phyloP scores from a whole-genome alignment of 2,113 vertebrate genomes.

The Lipophrys pholis region DNA sequence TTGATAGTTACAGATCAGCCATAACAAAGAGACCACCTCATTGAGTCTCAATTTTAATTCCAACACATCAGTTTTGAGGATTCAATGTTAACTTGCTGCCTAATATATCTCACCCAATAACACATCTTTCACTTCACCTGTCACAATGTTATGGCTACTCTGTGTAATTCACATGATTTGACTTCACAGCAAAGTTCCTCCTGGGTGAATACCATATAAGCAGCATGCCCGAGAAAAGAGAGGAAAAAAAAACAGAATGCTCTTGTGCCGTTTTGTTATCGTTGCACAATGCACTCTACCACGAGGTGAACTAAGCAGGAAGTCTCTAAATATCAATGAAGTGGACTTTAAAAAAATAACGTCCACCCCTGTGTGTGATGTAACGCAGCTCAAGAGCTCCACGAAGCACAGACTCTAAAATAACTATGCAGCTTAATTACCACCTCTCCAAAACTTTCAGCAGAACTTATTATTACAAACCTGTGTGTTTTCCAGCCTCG shows the following conservation, averaged over 20 bases:
- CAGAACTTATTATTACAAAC: background rate
- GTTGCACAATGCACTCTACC: slow-evolving; percentile 4
- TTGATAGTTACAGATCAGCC: background rate
- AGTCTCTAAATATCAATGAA: background rate
- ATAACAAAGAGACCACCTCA: too few relatives aligned
- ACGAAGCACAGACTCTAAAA: background rate
- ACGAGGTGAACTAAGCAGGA: slow-evolving; percentile 2
- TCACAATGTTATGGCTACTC: too few relatives aligned
- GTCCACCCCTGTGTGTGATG: background rate
- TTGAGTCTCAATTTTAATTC: too few relatives aligned
- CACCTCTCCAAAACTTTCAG: slow-evolving; percentile 1
- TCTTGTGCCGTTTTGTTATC: background rate
- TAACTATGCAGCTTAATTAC: background rate
- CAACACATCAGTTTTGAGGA: too few relatives aligned
- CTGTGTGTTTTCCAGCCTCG: background rate
- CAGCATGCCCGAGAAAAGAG: background rate
- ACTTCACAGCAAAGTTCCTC: background rate
- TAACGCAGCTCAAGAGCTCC: background rate
- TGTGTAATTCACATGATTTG: slow-evolving; percentile 4
- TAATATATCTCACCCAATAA: too few relatives aligned
- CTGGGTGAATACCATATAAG: background rate
- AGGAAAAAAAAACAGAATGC: background rate
- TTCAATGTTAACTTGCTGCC: too few relatives aligned
- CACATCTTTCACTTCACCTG: too few relatives aligned
- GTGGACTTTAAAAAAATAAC: background rate